These are phyloP conservation scores for Chloroclystis v-ata DNA, from an alignment of 2,888 invertebrate species.

Conservation along the genomic window DNA sequence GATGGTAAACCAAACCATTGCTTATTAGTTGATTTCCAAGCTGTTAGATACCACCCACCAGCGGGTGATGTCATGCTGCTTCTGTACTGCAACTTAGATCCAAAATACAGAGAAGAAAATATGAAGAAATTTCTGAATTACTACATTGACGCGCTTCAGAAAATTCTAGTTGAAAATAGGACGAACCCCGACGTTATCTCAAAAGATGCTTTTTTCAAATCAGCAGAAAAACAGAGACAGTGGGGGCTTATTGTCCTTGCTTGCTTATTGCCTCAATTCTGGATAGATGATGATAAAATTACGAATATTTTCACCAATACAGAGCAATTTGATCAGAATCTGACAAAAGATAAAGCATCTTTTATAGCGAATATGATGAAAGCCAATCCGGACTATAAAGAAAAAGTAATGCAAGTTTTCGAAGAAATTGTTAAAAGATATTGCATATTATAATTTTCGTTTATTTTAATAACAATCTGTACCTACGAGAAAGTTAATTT, in stretches of 20 bases:
- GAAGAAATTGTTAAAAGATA: conserved; percentile 76
- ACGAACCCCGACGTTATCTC: conserved; percentile 62
- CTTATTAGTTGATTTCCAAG: conserved; percentile 83
- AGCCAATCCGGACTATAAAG: conserved; percentile 65
- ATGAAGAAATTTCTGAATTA: conserved; percentile 67
- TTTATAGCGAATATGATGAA: conserved; percentile 77
- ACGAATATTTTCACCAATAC: conserved; percentile 65
- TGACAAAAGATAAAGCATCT: conserved; percentile 69
- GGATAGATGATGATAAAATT: conserved; percentile 71
- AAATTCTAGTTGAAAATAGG: conserved; percentile 53
- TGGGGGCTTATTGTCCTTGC: conserved; percentile 77
- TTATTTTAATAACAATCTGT: not conserved
- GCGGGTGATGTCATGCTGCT: conserved; percentile 80
- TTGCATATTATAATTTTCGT: conserved; percentile 34
- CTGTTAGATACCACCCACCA: conserved; percentile 81
- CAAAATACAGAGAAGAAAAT: conserved; percentile 68
- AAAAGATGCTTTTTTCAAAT: conserved; percentile 58
- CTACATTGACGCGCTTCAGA: conserved; percentile 74
- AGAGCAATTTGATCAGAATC: conserved; percentile 74
- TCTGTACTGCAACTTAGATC: conserved; percentile 74
- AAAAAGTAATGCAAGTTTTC: conserved; percentile 72
- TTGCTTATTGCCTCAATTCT: conserved; percentile 73
- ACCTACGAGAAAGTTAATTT: not conserved
- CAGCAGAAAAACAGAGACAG: conserved; percentile 67
- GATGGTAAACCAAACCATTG: conserved; percentile 70